phyloP scores from a whole-genome alignment of 2,888 invertebrate species.

The Himalopsyche japonica region DNA sequence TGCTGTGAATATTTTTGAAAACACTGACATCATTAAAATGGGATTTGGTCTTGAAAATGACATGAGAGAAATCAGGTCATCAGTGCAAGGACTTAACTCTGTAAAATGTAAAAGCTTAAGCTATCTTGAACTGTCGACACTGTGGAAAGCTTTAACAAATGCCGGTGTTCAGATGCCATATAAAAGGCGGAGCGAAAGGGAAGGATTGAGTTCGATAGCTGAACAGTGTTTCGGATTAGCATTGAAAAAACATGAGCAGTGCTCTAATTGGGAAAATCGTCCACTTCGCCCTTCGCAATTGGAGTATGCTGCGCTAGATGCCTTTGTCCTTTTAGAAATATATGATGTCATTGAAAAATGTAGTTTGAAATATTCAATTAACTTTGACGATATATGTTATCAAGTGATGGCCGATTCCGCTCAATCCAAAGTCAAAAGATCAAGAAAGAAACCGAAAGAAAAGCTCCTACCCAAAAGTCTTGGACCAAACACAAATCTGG shows the following conservation, averaged over 20 bases:
- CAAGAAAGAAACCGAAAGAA: slow-evolving; percentile 11
- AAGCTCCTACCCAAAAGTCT: not conserved
- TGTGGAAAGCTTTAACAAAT: slow-evolving; percentile 53
- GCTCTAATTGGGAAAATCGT: slow-evolving; percentile 88
- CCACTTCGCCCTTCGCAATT: slow-evolving; percentile 79
- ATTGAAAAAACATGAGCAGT: slow-evolving; percentile 86
- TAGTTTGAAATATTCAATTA: slow-evolving; percentile 56
- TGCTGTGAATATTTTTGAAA: slow-evolving; percentile 69
- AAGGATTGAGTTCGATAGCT: slow-evolving; percentile 74
- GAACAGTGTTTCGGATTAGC: slow-evolving; percentile 75
- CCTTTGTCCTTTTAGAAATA: slow-evolving; percentile 81
- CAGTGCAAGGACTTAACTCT: slow-evolving; percentile 51
- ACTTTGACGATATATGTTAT: slow-evolving; percentile 67
- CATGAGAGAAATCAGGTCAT: slow-evolving; percentile 54
- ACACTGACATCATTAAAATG: slow-evolving; percentile 77
- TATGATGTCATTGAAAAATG: slow-evolving; percentile 66
- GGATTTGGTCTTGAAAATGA: slow-evolving; percentile 63
- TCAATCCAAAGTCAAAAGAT: slow-evolving; percentile 21
- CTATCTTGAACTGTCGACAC: slow-evolving; percentile 51
- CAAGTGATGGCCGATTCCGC: slow-evolving; percentile 59
- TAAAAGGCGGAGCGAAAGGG: slow-evolving; percentile 58
- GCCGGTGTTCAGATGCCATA: slow-evolving; percentile 50
- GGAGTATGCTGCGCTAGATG: slow-evolving; percentile 85
- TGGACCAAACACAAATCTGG: slow-evolving; percentile 13
- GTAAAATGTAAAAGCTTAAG: slow-evolving; percentile 58